Evolutionary conservation across 1,140 invertebrate genomes (phyloP).

Genomic region (Atta colombica): DNA sequence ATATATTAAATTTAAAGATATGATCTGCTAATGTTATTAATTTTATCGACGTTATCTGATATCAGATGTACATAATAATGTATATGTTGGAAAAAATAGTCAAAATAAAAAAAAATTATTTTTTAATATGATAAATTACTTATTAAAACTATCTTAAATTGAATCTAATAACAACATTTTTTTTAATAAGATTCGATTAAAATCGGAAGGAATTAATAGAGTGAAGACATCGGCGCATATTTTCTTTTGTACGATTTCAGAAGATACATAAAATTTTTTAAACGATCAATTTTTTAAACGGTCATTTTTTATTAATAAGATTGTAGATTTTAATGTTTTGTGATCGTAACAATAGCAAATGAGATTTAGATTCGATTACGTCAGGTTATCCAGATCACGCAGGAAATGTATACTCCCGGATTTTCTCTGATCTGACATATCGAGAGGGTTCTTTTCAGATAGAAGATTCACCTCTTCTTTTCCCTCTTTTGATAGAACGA

Average conservation of each 20-base stretch:
- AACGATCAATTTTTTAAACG: not conserved
- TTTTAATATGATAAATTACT: too few relatives aligned
- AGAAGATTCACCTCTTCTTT: not conserved
- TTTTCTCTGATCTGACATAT: conserved; percentile 66
- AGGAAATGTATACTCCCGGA: conserved; percentile 60
- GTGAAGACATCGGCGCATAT: not conserved
- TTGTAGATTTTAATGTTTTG: not conserved
- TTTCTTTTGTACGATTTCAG: not conserved
- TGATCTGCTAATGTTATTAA: too few relatives aligned
- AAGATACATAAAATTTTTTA: not conserved
- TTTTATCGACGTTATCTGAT: too few relatives aligned
- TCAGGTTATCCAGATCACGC: conserved; percentile 61
- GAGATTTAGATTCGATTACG: conserved; percentile 13
- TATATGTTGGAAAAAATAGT: too few relatives aligned
- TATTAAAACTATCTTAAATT: too few relatives aligned
- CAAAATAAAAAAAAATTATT: too few relatives aligned
- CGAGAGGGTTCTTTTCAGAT: conserved; percentile 58
- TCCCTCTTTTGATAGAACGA: conserved; percentile 28
- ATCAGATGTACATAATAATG: too few relatives aligned
- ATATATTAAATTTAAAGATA: too few relatives aligned
- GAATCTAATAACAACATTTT: too few relatives aligned
- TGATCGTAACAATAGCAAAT: not conserved
- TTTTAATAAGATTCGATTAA: too few relatives aligned
- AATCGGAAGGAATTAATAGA: too few relatives aligned
- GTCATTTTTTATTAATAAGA: not conserved